Percentiles rank a stretch among this genome's conserved stretches.
Conservation (phyloP, 2,888 invertebrate species). For the Pimpla rufipes region DNA sequence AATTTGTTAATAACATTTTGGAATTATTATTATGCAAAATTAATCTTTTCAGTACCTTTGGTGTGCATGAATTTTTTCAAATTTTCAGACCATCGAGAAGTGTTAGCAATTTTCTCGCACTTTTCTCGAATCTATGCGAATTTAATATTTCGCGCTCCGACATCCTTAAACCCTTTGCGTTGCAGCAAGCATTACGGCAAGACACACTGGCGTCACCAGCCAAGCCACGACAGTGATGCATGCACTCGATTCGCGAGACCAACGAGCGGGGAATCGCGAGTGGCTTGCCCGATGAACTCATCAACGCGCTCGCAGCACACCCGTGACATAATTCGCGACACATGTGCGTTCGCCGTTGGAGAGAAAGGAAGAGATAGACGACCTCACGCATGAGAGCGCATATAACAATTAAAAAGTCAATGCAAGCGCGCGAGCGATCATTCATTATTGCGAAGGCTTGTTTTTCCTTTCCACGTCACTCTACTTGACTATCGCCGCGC, state of each 20-base stretch:
- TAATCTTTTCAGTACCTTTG: too few species aligned
- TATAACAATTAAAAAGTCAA: slow-evolving; percentile 49
- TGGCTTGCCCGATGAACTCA: slow-evolving; percentile 75
- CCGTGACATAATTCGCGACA: slow-evolving; percentile 73
- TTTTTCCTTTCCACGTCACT: slow-evolving; percentile 17
- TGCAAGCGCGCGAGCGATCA: slow-evolving; percentile 30
- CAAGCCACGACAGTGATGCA: slow-evolving; percentile 59
- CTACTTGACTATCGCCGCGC: not conserved
- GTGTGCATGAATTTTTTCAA: too few species aligned
- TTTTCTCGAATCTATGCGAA: too few species aligned
- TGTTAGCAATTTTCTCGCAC: too few species aligned
- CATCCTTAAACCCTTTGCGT: slow-evolving; percentile 28
- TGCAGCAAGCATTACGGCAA: slow-evolving; percentile 2
- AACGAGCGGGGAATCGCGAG: slow-evolving; percentile 44
- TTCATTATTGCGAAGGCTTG: slow-evolving; percentile 27
- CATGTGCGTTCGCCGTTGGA: slow-evolving; percentile 50
- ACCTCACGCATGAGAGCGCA: slow-evolving; percentile 30
- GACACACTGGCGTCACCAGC: slow-evolving; percentile 43
- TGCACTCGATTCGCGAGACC: slow-evolving; percentile 53
- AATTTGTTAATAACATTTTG: too few species aligned
- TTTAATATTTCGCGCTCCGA: too few species aligned
- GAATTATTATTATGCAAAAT: too few species aligned
- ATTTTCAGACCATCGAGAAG: too few species aligned
- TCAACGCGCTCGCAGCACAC: slow-evolving; percentile 67
- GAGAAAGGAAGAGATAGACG: slow-evolving; percentile 10